Conservation (phyloP, 2,888 invertebrate species). For the Lycia hirtaria region DNA sequence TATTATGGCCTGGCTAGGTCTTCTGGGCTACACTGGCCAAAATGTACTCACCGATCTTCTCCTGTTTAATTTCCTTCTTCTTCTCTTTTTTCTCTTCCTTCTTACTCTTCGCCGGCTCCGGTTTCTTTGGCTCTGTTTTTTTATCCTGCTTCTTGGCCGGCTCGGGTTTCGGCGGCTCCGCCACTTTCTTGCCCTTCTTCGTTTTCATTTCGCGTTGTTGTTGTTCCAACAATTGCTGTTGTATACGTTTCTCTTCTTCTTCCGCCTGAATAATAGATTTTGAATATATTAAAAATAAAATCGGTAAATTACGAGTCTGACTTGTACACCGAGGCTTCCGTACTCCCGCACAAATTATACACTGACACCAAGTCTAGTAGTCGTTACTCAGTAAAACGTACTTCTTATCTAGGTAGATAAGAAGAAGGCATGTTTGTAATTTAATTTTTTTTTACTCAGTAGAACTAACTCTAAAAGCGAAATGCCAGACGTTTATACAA, state of each 20-base stretch:
- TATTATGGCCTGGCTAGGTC: neutral
- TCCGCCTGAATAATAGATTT: slow-evolving; percentile 61
- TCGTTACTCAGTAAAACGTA: no score
- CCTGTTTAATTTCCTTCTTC: slow-evolving; percentile 37
- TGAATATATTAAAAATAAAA: no score
- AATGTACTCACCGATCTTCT: neutral
- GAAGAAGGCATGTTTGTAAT: no score
- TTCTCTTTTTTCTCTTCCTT: slow-evolving; percentile 57
- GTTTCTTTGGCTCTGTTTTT: slow-evolving; percentile 52
- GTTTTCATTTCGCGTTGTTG: slow-evolving; percentile 48
- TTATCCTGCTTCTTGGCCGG: slow-evolving; percentile 51
- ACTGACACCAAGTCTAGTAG: no score
- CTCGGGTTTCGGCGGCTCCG: slow-evolving; percentile 47
- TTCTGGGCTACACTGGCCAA: neutral
- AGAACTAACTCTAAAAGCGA: no score
- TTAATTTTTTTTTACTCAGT: no score
- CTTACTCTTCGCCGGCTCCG: slow-evolving; percentile 58
- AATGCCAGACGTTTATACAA: no score
- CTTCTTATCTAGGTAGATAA: no score
- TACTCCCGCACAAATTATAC: no score
- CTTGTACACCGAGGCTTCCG: no score
- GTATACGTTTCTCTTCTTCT: slow-evolving; percentile 61
- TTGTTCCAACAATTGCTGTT: slow-evolving; percentile 38
- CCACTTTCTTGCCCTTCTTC: slow-evolving; percentile 57
- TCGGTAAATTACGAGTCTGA: no score